phyloP scores from a whole-genome alignment of 2,888 invertebrate genomes.

The Sceliomorpha sp. region DNA sequence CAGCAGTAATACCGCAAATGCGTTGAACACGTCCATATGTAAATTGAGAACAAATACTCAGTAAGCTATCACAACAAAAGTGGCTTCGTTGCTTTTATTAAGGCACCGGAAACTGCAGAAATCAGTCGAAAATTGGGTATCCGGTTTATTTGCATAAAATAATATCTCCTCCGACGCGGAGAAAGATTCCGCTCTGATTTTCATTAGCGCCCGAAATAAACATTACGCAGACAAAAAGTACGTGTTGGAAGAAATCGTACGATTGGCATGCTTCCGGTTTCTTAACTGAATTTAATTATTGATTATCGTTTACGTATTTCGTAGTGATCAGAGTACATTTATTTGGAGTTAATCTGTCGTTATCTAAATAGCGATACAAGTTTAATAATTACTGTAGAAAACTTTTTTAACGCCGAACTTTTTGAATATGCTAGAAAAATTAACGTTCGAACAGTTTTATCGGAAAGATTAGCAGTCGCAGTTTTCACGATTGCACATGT shows the following conservation, averaged over 20 bases:
- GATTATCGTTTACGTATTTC: no score
- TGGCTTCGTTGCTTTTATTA: conserved; percentile 24
- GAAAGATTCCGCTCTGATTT: conserved; percentile 4
- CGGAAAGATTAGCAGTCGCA: background rate
- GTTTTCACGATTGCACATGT: background rate
- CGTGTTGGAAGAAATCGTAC: no score
- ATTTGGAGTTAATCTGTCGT: background rate
- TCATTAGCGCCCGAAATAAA: background rate
- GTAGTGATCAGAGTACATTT: no score
- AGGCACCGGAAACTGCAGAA: conserved; percentile 14
- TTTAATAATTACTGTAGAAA: no score
- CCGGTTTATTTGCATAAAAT: conserved; percentile 14
- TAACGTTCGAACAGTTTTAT: background rate
- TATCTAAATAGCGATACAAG: no score
- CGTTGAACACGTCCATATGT: conserved; percentile 31
- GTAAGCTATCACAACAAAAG: conserved; percentile 30
- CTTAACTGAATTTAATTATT: no score
- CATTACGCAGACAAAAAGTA: background rate
- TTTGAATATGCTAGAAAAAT: background rate
- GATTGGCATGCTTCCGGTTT: no score
- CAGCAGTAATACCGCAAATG: conserved; percentile 26
- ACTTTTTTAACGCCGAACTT: background rate
- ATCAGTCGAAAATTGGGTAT: conserved; percentile 17
- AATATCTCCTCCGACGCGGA: background rate
- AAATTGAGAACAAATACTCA: conserved; percentile 28